phyloP scores from a whole-genome alignment of 2,888 invertebrate species.

The Caprella mutica region DNA sequence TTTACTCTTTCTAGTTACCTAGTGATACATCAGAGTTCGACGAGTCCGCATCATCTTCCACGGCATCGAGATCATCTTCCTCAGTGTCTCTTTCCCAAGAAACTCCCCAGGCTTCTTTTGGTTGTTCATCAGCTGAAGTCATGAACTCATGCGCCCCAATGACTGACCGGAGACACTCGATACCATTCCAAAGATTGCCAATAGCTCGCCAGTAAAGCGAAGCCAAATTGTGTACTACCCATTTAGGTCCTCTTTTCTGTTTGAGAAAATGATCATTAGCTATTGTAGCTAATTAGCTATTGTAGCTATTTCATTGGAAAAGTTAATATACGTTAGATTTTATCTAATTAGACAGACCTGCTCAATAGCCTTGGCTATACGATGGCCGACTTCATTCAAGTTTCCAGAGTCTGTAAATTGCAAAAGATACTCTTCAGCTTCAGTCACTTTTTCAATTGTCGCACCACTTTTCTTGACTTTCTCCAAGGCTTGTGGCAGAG shows the following conservation, averaged over 20 bases:
- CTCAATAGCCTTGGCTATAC: slow-evolving; percentile 59
- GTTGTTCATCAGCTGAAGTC: too few species aligned
- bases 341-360: slow-evolving; percentile 44
- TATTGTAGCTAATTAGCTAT: too few species aligned
- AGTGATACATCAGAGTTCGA: too few species aligned
- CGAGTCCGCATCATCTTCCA: too few species aligned
- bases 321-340: too few species aligned
- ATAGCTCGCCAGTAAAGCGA: slow-evolving; percentile 67
- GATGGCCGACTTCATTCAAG: slow-evolving; percentile 60
- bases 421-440: slow-evolving; percentile 22
- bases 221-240: slow-evolving; percentile 60
- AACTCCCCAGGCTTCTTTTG: too few species aligned
- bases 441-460: not conserved
- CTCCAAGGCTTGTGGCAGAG: slow-evolving; percentile 1
- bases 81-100: too few species aligned
- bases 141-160: slow-evolving; percentile 50
- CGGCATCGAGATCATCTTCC: too few species aligned
- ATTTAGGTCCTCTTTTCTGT: slow-evolving; percentile 59
- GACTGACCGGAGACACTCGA: slow-evolving; percentile 57
- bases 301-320: too few species aligned
- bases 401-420: slow-evolving; percentile 37
- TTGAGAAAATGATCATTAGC: too few species aligned
- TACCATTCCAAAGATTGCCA: slow-evolving; percentile 54
- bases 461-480: not conserved
- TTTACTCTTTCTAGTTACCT: too few species aligned